phyloP scores from a whole-genome alignment of 2,113 vertebrate genomes.

The Nipponia nippon region DNA sequence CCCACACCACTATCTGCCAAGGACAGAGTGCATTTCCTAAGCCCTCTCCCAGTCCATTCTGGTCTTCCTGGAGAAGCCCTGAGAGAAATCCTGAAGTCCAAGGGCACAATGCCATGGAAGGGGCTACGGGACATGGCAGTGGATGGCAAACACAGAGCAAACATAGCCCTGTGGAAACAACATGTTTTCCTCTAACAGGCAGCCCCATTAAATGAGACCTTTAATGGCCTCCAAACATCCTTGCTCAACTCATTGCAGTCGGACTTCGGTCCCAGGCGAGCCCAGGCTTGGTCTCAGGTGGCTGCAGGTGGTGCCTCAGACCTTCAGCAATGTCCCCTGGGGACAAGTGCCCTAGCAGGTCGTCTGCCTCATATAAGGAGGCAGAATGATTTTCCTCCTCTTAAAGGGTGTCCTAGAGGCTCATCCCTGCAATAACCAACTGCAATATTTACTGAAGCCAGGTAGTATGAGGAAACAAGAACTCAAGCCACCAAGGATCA shows the following conservation, averaged over 20 bases:
- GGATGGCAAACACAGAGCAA: neutral
- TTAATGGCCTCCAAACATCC: neutral
- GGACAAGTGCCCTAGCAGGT: neutral
- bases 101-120: neutral
- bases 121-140: rapidly evolving
- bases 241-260: neutral
- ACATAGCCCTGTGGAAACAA: neutral
- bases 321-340: neutral
- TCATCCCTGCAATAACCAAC: neutral
- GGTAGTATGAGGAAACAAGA: neutral
- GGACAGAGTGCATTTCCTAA: neutral
- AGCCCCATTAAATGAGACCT: neutral
- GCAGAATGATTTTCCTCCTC: neutral
- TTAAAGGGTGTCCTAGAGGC: neutral
- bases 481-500: neutral
- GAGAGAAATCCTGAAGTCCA: neutral
- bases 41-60: neutral
- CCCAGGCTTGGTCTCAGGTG: neutral
- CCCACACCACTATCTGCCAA: rapidly evolving
- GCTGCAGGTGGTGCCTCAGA: neutral
- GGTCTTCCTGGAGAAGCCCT: neutral
- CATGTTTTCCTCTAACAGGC: rapidly evolving
- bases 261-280: neutral
- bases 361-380: neutral
- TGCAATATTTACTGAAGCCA: neutral